phyloP scores from a whole-genome alignment of 2,797 vertebrate species.

The Strix occidentalis region DNA sequence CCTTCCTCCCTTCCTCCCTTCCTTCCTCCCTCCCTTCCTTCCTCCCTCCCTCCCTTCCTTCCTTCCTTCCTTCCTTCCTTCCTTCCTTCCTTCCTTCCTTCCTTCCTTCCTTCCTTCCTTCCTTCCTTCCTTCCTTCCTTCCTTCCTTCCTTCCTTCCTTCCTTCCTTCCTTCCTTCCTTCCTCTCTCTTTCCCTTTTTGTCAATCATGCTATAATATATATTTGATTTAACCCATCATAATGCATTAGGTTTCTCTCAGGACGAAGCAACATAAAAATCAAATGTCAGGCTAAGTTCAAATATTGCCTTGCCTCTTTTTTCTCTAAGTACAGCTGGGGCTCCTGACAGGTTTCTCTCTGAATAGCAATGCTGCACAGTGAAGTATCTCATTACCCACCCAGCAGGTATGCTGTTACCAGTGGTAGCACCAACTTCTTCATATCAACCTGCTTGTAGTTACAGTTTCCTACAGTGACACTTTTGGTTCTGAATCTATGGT shows the following conservation, averaged over 20 bases:
- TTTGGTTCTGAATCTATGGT: not conserved
- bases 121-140: not conserved
- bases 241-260: not conserved
- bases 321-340: not conserved
- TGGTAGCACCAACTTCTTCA: not conserved
- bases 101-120: rapidly evolving
- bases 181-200: not conserved
- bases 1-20: not conserved
- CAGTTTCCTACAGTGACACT: not conserved
- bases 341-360: not conserved
- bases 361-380: not conserved
- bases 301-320: not conserved
- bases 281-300: not conserved
- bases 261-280: not conserved
- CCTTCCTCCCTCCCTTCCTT: not conserved
- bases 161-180: not conserved
- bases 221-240: not conserved
- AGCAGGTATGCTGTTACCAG: not conserved
- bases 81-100: rapidly evolving
- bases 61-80: not conserved
- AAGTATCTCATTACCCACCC: not conserved
- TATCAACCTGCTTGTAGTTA: not conserved
- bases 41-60: rapidly evolving
- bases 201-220: not conserved
- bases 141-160: not conserved